A percentile compares a stretch with the other conserved stretches of the same genome.
phyloP scores from a whole-genome alignment of 2,888 invertebrate genomes.

The Melolontha melolontha region DNA sequence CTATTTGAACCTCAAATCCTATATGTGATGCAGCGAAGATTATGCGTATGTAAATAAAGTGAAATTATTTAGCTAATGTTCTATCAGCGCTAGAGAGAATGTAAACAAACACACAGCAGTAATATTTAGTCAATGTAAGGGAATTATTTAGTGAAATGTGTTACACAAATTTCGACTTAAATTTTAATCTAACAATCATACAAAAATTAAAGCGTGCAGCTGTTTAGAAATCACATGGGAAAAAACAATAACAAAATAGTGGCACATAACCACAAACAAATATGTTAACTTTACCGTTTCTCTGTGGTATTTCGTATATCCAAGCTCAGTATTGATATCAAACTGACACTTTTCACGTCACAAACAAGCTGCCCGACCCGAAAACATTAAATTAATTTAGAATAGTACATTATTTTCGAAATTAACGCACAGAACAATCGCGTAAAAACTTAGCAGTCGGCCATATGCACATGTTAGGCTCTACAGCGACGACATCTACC shows the following conservation, averaged over 20 bases:
- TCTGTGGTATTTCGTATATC: constrained; percentile 27
- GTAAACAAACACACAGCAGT: constrained; percentile 14
- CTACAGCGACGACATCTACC: constrained; percentile 33
- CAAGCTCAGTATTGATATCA: constrained; percentile 9
- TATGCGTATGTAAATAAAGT: constrained; percentile 4
- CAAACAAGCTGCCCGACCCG: constrained; percentile 11
- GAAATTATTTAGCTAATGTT: not conserved
- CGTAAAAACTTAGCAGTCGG: constrained; percentile 13
- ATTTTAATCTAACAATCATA: not conserved
- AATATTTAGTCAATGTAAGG: not conserved
- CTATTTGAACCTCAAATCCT: constrained; percentile 1
- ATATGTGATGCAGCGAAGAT: no score
- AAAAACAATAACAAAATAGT: constrained; percentile 51
- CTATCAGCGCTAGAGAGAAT: not conserved
- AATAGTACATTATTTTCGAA: constrained; percentile 35
- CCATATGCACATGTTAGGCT: constrained; percentile 41
- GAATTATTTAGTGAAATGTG: constrained; percentile 19
- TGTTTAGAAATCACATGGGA: constrained; percentile 42
- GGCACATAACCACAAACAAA: constrained; percentile 53
- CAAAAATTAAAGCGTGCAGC: constrained; percentile 9
- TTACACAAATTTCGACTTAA: not conserved
- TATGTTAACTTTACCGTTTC: constrained; percentile 50
- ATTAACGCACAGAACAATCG: constrained; percentile 22
- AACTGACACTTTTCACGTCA: constrained; percentile 31
- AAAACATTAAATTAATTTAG: constrained; percentile 36